Evolutionary conservation across 2,797 vertebrate species (phyloP).

Genomic region (Peromyscus eremicus): DNA sequence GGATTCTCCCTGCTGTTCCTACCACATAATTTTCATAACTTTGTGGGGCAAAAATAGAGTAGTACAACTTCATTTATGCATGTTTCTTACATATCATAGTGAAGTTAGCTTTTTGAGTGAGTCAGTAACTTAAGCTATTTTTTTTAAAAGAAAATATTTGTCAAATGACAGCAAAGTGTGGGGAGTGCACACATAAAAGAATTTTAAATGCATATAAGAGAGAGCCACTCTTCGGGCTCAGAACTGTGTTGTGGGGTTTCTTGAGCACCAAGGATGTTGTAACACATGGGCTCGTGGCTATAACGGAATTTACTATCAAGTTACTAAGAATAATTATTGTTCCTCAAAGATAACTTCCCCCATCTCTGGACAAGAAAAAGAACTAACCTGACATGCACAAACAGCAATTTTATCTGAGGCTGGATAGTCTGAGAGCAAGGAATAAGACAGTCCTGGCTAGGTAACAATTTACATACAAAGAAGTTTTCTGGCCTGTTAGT

Average conservation of each 20-base stretch:
- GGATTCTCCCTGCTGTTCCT: neutral
- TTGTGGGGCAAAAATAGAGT: neutral
- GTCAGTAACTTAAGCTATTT: neutral
- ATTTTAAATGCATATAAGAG: neutral
- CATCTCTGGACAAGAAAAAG: slow-evolving; percentile 16
- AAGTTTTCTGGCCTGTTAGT: slow-evolving; percentile 70
- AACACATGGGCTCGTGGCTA: slow-evolving; percentile 29
- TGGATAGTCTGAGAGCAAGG: slow-evolving; percentile 32
- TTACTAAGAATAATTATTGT: slow-evolving; percentile 38
- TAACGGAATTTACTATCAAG: slow-evolving; percentile 50
- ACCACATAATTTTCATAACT: neutral
- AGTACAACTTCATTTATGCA: neutral
- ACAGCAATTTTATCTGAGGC: slow-evolving; percentile 54
- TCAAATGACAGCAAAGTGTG: slow-evolving; percentile 19
- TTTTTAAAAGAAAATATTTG: slow-evolving; percentile 11
- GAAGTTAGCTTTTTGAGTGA: slow-evolving; percentile 13
- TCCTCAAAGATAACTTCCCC: slow-evolving; percentile 14
- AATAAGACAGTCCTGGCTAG: slow-evolving; percentile 10
- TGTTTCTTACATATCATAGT: neutral
- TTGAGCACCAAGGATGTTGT: slow-evolving; percentile 27
- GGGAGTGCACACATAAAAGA: slow-evolving; percentile 9
- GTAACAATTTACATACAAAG: slow-evolving; percentile 66
- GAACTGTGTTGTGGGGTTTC: slow-evolving; percentile 2
- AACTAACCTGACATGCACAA: neutral
- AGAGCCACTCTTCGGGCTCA: neutral